Conservation (phyloP, 2,888 invertebrate genomes). For the Bimastos eiseni region DNA sequence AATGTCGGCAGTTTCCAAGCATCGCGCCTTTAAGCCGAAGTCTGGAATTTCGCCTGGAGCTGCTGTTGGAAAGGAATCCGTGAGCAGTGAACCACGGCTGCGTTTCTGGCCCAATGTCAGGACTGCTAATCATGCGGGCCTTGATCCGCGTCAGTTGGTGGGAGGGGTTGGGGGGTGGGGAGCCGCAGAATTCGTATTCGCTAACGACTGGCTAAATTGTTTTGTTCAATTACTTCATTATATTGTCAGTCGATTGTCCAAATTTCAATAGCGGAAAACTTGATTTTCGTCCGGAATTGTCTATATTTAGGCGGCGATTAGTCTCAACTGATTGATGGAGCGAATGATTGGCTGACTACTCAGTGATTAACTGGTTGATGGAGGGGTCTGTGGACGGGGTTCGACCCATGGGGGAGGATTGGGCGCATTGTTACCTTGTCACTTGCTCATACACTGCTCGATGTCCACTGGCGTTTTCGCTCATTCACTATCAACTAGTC, state of each 20-base stretch:
- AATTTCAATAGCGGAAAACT: neutral
- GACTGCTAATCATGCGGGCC: conserved; percentile 6
- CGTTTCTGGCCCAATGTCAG: neutral
- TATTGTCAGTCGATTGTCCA: neutral
- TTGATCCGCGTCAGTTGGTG: neutral
- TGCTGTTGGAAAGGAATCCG: neutral
- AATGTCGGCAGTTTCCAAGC: too few species aligned
- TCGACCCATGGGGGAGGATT: too few species aligned
- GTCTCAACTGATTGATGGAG: neutral
- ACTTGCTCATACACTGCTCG: neutral
- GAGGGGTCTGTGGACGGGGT: neutral
- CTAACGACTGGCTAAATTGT: conserved; percentile 7
- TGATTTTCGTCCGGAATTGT: neutral
- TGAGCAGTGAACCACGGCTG: neutral
- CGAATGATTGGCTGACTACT: neutral
- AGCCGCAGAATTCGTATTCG: neutral
- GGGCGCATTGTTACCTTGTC: too few species aligned
- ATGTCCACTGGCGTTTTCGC: too few species aligned
- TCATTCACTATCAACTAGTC: too few species aligned
- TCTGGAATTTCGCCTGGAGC: neutral
- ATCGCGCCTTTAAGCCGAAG: neutral
- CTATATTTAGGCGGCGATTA: neutral
- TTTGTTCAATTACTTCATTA: neutral
- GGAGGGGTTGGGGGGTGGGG: too few species aligned
- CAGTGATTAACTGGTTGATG: neutral